These are phyloP conservation scores for Galendromus occidentalis DNA, from an alignment of 1,140 invertebrate genomes.

Conservation along the genomic window DNA sequence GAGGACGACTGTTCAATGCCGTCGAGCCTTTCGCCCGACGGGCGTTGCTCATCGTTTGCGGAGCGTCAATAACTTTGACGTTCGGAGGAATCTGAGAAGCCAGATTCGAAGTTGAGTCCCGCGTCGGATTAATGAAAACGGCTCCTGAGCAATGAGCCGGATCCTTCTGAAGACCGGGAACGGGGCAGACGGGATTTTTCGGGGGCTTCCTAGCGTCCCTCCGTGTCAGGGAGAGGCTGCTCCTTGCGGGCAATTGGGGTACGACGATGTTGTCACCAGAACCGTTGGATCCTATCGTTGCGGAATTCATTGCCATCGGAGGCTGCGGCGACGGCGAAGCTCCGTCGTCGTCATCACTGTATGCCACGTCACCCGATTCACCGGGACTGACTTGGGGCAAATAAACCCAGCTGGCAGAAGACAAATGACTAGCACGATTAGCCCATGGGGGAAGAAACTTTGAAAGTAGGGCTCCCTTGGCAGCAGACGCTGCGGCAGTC, in stretches of 20 bases:
- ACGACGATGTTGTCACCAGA: constrained; percentile 6
- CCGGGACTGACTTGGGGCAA: constrained; percentile 4
- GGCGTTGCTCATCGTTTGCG: constrained; percentile 5
- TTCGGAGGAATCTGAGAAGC: constrained; percentile 9
- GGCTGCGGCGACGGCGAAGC: constrained; percentile 6
- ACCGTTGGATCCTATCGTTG: neutral
- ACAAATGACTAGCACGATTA: constrained; percentile 6
- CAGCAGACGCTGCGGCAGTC: constrained; percentile 1
- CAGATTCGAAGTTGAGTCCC: constrained; percentile 7
- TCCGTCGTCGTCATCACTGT: constrained; percentile 2
- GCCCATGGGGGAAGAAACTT: constrained; percentile 7
- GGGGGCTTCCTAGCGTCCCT: constrained; percentile 10
- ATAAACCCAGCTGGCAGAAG: constrained; percentile 8
- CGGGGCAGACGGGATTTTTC: neutral
- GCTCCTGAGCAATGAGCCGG: neutral
- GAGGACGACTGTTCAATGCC: neutral
- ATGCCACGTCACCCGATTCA: neutral
- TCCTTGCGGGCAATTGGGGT: constrained; percentile 10
- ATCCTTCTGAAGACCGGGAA: neutral
- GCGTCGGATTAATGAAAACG: neutral
- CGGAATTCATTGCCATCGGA: neutral
- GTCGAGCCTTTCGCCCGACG: constrained; percentile 4
- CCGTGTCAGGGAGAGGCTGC: constrained; percentile 2
- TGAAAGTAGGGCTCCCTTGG: neutral
- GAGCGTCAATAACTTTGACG: constrained; percentile 7